Conservation (phyloP, 2,888 invertebrate genomes). For the Octodonta nipae region DNA sequence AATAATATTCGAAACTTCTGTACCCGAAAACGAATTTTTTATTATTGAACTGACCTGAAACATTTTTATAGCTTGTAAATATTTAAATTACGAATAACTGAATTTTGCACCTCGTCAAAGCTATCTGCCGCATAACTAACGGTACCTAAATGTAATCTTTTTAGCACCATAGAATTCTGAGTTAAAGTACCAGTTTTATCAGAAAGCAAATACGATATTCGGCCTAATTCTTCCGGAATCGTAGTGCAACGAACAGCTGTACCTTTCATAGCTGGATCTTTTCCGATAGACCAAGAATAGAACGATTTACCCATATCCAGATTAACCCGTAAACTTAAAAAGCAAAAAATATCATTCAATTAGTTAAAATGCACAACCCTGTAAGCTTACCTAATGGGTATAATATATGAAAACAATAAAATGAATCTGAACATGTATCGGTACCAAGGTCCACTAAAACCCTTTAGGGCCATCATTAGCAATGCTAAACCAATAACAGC, state of each 20-base stretch:
- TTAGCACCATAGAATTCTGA: conserved; percentile 97
- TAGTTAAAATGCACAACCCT: conserved; percentile 1
- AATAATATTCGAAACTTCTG: conserved; percentile 17
- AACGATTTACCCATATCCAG: conserved; percentile 97
- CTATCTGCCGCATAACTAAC: conserved; percentile 78
- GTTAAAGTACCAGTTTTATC: conserved; percentile 98
- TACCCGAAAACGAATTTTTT: conserved; percentile 33
- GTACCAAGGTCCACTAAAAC: conserved; percentile 93
- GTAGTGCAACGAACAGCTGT: conserved; percentile 95
- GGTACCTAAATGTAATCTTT: conserved; percentile 86
- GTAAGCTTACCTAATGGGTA: conserved; percentile 72
- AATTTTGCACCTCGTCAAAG: conserved; percentile 58
- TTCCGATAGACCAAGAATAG: conserved; percentile 92
- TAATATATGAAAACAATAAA: conserved; percentile 95
- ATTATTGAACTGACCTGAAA: conserved; percentile 38
- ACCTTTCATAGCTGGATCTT: conserved; percentile 82
- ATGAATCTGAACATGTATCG: conserved; percentile 92
- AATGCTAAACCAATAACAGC: conserved; percentile 82
- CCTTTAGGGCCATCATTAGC: conserved; percentile 92
- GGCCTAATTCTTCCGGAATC: conserved; percentile 93
- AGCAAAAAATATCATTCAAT: background rate
- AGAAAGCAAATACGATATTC: conserved; percentile 89
- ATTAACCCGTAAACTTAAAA: conserved; percentile 81
- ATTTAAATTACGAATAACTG: background rate
- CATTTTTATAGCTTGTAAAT: background rate